Evolutionary conservation across 2,888 invertebrate species (phyloP).

Genomic region (Orthosia gracilis): DNA sequence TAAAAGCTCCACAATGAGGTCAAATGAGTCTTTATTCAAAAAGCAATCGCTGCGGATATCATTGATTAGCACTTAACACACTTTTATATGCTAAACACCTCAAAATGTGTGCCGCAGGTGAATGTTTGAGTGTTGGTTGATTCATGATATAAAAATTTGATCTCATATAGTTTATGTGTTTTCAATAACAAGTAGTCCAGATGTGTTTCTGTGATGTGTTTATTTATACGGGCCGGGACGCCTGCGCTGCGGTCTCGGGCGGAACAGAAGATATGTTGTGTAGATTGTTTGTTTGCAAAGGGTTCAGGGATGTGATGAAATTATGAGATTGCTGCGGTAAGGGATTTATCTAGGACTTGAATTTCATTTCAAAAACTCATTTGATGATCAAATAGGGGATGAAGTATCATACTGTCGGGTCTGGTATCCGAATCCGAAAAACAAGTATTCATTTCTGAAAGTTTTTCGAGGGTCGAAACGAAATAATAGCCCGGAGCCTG

Average conservation of each 20-base stretch:
- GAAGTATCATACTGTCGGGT: slow-evolving; percentile 34
- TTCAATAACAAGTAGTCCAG: slow-evolving; percentile 52
- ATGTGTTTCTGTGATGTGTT: slow-evolving; percentile 47
- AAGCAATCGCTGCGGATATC: slow-evolving; percentile 27
- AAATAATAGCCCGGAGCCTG: slow-evolving; percentile 40
- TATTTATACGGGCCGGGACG: slow-evolving; percentile 34
- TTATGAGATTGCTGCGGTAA: slow-evolving; percentile 45
- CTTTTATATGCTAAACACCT: slow-evolving; percentile 39
- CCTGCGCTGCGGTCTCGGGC: slow-evolving; percentile 25
- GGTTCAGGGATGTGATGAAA: slow-evolving; percentile 51
- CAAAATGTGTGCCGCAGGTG: slow-evolving; percentile 38
- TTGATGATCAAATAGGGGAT: slow-evolving; percentile 43
- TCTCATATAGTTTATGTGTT: slow-evolving; percentile 36
- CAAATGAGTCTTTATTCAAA: slow-evolving; percentile 39
- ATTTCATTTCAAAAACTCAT: slow-evolving; percentile 51
- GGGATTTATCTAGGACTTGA: slow-evolving; percentile 32
- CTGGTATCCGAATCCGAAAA: slow-evolving; percentile 43
- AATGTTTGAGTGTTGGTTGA: slow-evolving; percentile 29
- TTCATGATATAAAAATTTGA: slow-evolving; percentile 38
- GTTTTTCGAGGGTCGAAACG: slow-evolving; percentile 32
- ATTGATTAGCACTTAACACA: slow-evolving; percentile 52
- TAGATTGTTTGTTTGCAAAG: slow-evolving; percentile 51
- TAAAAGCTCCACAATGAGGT: slow-evolving; percentile 39
- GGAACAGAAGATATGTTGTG: slow-evolving; percentile 29
- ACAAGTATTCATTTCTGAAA: slow-evolving; percentile 46